Base-by-base conservation (phyloP, 2,797 vertebrate genomes). In the Erithacus rubecula region DNA sequence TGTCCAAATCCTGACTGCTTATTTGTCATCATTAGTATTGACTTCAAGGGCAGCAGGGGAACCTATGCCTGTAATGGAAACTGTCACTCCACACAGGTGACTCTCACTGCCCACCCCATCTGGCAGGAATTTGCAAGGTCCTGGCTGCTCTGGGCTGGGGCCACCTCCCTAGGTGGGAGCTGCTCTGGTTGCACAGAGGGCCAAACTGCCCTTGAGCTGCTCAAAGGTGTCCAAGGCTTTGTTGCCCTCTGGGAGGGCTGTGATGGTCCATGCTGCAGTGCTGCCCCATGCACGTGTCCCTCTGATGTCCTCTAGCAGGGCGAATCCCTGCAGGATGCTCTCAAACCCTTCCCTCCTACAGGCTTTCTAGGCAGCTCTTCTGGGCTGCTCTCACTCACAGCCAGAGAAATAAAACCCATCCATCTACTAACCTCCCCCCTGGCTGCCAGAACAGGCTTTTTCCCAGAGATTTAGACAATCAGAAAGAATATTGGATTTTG, bases 271-370 rank as follows among this genome's bases (percentile, higher is more conserved):
- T 30, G 44, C 20, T 9, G 15, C n/a, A 56, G 63, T 0, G 0
- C 37, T 87, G 67, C 27, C 37, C 46, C 3, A 0, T 0, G 1
- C 0, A 0, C 0, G 0, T 10, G 11, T 55, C 3, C 1, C 36
- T 76, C 30, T 0, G 0, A 19, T 43, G 22, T 62, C 60, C 43
- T 37, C 46, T 11, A 29, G 13, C 15, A 58, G 2, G 0, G 1
- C 0, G 0, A 60, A 22, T 37, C 14, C 47, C n/a, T 11, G 56
- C 26, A 3, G 1, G 1, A 10, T 32, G 20, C 21, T 26, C 8
- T 43, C 37, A 36, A 47, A 51, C 59, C 43, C n/a, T 77, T 52
- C 47, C 77, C 18, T 63, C 2, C 0, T 3, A 10, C 1, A 1
- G 17, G 24, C 17, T 51, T 69, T 16, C 27, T 0, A 34, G 72